A percentile compares a stretch with the other conserved stretches of the same genome.
phyloP scores from a whole-genome alignment of 2,797 vertebrate genomes.

The Xyrichtys novacula region DNA sequence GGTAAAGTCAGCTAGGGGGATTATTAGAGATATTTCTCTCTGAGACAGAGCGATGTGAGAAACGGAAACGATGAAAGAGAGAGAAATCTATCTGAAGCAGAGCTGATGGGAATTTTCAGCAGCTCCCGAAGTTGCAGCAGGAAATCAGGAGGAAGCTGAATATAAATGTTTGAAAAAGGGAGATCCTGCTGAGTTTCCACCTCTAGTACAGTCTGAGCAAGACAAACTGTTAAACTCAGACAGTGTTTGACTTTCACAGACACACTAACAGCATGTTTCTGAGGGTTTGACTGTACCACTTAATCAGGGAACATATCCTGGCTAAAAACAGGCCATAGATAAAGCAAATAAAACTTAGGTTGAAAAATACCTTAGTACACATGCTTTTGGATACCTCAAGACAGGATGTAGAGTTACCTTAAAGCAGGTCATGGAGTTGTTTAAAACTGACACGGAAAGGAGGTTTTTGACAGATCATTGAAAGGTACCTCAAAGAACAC shows the following conservation, averaged over 20 bases:
- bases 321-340: no score
- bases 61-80: background rate
- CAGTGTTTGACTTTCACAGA: background rate
- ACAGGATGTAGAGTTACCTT: no score
- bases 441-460: no score
- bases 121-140: conserved; percentile 20
- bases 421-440: no score
- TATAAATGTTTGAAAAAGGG: conserved; percentile 13
- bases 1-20: background rate
- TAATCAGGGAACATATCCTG: no score
- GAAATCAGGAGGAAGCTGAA: conserved; percentile 26
- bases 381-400: no score
- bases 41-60: background rate
- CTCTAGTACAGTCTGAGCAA: background rate
- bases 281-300: background rate
- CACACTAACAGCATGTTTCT: background rate
- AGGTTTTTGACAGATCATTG: no score
- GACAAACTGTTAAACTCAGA: background rate
- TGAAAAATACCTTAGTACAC: no score
- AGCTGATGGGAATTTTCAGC: conserved; percentile 14
- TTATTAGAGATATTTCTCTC: background rate
- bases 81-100: background rate
- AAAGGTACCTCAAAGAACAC: no score
- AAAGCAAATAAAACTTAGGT: no score
- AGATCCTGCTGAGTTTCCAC: background rate